These are phyloP conservation scores for Microplitis mediator DNA, from an alignment of 1,140 invertebrate species.

Conservation along the genomic window DNA sequence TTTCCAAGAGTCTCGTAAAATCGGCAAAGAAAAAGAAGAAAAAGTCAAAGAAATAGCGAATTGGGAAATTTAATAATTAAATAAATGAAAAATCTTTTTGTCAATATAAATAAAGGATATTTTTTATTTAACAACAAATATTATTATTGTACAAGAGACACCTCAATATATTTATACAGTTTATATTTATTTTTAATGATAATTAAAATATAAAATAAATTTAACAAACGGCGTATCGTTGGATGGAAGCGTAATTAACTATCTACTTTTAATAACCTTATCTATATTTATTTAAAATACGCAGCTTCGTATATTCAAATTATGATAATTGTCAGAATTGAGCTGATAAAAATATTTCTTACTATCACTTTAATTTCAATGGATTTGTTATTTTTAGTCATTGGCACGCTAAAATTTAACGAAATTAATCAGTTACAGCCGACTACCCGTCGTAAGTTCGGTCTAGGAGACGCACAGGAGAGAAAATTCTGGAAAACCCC, in stretches of 20 bases:
- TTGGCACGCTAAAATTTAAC: too few species aligned
- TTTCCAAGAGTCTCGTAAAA: background rate
- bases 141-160: background rate
- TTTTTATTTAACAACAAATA: too few species aligned
- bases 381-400: too few species aligned
- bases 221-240: background rate
- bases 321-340: background rate
- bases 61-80: background rate
- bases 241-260: conserved; percentile 12
- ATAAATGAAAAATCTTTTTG: too few species aligned
- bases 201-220: background rate
- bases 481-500: too few species aligned
- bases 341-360: too few species aligned
- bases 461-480: too few species aligned
- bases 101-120: too few species aligned
- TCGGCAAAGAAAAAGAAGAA: background rate
- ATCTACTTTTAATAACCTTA: background rate
- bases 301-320: background rate
- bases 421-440: too few species aligned
- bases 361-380: too few species aligned
- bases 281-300: background rate
- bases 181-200: background rate
- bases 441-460: too few species aligned
- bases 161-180: too few species aligned
- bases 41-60: background rate